Conservation (phyloP, 2,888 invertebrate genomes). For the Apodemia mormo region DNA sequence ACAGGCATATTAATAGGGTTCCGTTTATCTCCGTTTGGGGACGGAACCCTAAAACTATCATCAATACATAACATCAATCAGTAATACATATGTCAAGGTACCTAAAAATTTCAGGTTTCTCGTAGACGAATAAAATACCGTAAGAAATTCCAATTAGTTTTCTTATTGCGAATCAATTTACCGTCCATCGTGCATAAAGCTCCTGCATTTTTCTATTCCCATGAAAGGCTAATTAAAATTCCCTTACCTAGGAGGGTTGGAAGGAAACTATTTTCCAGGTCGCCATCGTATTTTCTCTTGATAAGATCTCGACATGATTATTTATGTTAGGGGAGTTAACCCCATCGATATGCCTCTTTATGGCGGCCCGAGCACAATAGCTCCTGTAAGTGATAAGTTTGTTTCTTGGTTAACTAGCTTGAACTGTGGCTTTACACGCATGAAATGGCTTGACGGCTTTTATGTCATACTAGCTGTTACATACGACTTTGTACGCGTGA, state of each 20-base stretch:
- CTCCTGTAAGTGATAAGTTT: conserved; percentile 41
- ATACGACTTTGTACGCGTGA: no score
- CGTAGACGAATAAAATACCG: background rate
- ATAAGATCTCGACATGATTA: conserved; percentile 79
- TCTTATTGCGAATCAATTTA: background rate
- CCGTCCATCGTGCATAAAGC: background rate
- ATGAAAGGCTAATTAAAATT: conserved; percentile 68
- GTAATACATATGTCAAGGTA: no score
- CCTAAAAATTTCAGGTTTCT: no score
- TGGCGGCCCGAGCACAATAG: conserved; percentile 57
- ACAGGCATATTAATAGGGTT: no score
- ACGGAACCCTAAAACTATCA: no score
- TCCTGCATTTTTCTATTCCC: conserved; percentile 42
- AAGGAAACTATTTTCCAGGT: conserved; percentile 69
- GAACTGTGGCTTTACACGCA: background rate
- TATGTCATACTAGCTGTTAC: background rate
- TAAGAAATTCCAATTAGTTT: background rate
- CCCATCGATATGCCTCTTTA: conserved; percentile 75
- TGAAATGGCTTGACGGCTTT: background rate
- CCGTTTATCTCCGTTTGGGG: no score
- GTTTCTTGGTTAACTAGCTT: conserved; percentile 27
- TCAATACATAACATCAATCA: no score
- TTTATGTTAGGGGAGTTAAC: conserved; percentile 76
- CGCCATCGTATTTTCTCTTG: conserved; percentile 72
- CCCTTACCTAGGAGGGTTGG: conserved; percentile 46